Conservation (phyloP, 2,113 vertebrate genomes). For the Myrmophylax atrothorax region DNA sequence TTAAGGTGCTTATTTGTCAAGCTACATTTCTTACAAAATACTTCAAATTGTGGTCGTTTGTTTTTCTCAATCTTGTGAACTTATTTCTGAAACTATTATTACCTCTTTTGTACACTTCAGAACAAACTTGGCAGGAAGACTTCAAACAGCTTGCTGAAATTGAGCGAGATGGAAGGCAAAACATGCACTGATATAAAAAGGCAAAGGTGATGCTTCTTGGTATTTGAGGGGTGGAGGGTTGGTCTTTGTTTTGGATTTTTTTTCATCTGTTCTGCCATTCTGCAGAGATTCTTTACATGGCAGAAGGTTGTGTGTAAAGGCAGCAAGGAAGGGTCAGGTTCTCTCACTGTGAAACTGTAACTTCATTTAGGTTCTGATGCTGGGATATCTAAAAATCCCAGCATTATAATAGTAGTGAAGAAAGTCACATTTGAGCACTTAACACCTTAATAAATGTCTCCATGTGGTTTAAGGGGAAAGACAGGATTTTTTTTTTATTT, state of each 20-base stretch:
- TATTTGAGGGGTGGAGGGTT: not conserved
- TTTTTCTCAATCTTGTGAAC: not conserved
- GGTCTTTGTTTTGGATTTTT: not conserved
- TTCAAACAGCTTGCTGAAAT: not conserved
- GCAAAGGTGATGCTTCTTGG: not conserved
- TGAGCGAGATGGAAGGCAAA: not conserved
- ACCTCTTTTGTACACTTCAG: not conserved
- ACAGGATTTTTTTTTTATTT: not conserved
- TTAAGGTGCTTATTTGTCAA: constrained; percentile 4
- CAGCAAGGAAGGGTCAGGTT: not conserved
- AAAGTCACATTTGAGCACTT: not conserved
- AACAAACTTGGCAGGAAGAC: not conserved
- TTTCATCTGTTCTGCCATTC: not conserved
- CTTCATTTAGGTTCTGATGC: not conserved
- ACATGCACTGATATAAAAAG: not conserved
- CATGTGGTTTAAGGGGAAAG: not conserved
- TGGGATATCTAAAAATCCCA: not conserved
- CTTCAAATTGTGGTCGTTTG: not conserved
- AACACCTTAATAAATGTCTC: not conserved
- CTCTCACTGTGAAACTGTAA: not conserved
- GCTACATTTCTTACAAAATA: not conserved
- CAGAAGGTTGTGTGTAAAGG: not conserved
- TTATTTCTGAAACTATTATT: not conserved
- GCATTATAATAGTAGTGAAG: not conserved
- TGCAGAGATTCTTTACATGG: not conserved